A percentile compares a stretch with the other conserved stretches of the same genome.
These are phyloP conservation scores for Actinia tenebrosa DNA, from an alignment of 64 coral and sea anemone genomes.

Conservation along the genomic window DNA sequence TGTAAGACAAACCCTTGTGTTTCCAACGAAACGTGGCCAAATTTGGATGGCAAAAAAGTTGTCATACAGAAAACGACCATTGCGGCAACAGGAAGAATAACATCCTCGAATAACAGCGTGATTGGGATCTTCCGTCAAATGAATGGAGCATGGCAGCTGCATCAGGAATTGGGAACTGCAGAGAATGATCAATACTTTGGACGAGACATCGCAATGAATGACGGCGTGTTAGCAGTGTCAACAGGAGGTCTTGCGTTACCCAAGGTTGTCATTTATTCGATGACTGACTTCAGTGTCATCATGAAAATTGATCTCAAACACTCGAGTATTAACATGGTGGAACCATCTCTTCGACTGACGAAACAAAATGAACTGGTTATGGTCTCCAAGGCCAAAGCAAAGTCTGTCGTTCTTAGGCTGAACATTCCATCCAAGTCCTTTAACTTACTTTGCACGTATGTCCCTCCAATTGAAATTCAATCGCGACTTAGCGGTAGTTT, in stretches of 20 bases:
- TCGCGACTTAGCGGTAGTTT: slow-evolving; percentile 31
- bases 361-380: slow-evolving; percentile 27
- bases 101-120: slow-evolving; percentile 32
- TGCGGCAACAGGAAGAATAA: slow-evolving; percentile 37
- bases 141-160: slow-evolving; percentile 36
- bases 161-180: slow-evolving; percentile 9
- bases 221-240: slow-evolving; percentile 33
- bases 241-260: slow-evolving; percentile 8
- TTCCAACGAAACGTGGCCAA: slow-evolving; percentile 38
- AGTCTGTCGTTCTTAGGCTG: slow-evolving; percentile 21
- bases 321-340: neutral
- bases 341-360: slow-evolving; percentile 22
- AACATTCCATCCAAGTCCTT: slow-evolving; percentile 5
- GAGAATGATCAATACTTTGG: slow-evolving; percentile 35
- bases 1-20: slow-evolving; percentile 36
- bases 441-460: slow-evolving; percentile 3
- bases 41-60: slow-evolving; percentile 22
- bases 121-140: slow-evolving; percentile 61
- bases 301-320: slow-evolving; percentile 22
- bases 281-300: neutral
- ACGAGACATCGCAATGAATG: slow-evolving; percentile 36
- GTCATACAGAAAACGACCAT: slow-evolving; percentile 40
- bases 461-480: neutral
- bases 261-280: slow-evolving; percentile 18
- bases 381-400: slow-evolving; percentile 24